Base-by-base conservation (phyloP, 53 echinoderm and acorn worm species). In the Echinarachnius parma region DNA sequence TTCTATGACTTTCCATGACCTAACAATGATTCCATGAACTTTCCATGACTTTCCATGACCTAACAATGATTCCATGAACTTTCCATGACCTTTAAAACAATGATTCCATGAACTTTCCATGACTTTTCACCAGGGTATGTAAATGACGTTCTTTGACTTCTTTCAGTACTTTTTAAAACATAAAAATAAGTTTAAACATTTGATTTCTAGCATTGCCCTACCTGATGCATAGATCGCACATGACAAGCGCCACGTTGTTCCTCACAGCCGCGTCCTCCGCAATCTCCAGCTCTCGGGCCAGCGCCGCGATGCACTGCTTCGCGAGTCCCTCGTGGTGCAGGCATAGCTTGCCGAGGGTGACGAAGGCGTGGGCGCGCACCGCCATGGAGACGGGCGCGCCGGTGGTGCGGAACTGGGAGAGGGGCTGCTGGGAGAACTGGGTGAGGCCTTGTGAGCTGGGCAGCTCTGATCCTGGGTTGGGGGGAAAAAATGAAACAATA, bases 151-250 rank as follows among this genome's bases (percentile, higher is more conserved):
- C n/a, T n/a, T n/a, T n/a, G n/a, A n/a, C n/a, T n/a, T n/a, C n/a
- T n/a, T n/a, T n/a, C n/a, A n/a, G n/a, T n/a, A n/a, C n/a, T n/a
- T n/a, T n/a, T n/a, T n/a, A n/a, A n/a, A n/a, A n/a, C n/a, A n/a
- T n/a, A n/a, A n/a, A n/a, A n/a, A n/a, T n/a, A n/a, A n/a, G n/a
- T n/a, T n/a, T n/a, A n/a, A n/a, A n/a, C n/a, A n/a, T n/a, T n/a
- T n/a, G n/a, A n/a, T n/a, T n/a, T n/a, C n/a, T 42, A 9, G 13
- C 42, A 42, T 9, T 11, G 18, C 50, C 61, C 33, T 28, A 96
- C 96, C 96, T 87, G 50, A 87, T 82, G 25, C 96, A 96, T 3
- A 96, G 75, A 46, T 91, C 96, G 66, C 91, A 96, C 96, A 96
- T 91, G 34, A 96, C 84, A 15, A 96, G 64, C 18, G 84, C 84